Percentiles rank a stretch among this genome's conserved stretches.
phyloP scores from a whole-genome alignment of 2,113 vertebrate species.

The Girardinichthys multiradiatus region DNA sequence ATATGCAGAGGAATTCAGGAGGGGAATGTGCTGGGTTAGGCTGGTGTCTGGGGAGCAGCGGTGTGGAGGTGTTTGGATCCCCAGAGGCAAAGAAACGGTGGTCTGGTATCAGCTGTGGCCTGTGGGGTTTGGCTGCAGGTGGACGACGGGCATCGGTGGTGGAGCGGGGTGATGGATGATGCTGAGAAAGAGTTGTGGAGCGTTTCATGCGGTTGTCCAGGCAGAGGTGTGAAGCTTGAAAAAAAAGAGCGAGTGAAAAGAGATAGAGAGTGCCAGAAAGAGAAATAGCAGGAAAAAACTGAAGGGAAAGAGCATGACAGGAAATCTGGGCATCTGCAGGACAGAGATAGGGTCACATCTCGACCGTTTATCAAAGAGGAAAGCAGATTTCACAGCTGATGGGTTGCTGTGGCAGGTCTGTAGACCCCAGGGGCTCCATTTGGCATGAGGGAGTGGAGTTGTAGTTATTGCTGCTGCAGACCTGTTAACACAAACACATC shows the following conservation, averaged over 20 bases:
- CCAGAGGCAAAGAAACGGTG: slow-evolving; percentile 40
- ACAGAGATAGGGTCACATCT: slow-evolving; percentile 83
- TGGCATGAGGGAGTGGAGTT: slow-evolving; percentile 63
- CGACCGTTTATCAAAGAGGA: slow-evolving; percentile 77
- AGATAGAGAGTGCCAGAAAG: slow-evolving; percentile 12
- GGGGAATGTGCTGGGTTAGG: slow-evolving; percentile 20
- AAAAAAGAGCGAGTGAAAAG: slow-evolving; percentile 52
- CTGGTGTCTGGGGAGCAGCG: slow-evolving; percentile 34
- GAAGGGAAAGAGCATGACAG: slow-evolving; percentile 70
- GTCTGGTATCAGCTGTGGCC: slow-evolving; percentile 24
- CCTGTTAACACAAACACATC: slow-evolving; percentile 66
- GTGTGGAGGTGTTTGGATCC: slow-evolving; percentile 29
- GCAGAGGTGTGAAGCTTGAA: slow-evolving; percentile 51
- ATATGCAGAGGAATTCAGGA: slow-evolving; percentile 24
- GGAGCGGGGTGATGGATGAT: slow-evolving; percentile 65
- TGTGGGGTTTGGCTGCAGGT: slow-evolving; percentile 31
- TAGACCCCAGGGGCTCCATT: slow-evolving; percentile 65
- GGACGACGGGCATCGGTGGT: slow-evolving; percentile 57
- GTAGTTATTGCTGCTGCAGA: slow-evolving; percentile 67
- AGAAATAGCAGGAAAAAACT: slow-evolving; percentile 48
- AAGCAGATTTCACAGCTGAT: slow-evolving; percentile 83
- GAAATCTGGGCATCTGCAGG: slow-evolving; percentile 81
- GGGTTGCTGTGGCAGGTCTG: slow-evolving; percentile 67
- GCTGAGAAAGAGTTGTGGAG: slow-evolving; percentile 59
- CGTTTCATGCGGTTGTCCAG: slow-evolving; percentile 59